Evolutionary conservation across 2,113 vertebrate genomes (phyloP), one percentile per base, ranked within the genome.

Genomic region (Chionodraco myersi): DNA sequence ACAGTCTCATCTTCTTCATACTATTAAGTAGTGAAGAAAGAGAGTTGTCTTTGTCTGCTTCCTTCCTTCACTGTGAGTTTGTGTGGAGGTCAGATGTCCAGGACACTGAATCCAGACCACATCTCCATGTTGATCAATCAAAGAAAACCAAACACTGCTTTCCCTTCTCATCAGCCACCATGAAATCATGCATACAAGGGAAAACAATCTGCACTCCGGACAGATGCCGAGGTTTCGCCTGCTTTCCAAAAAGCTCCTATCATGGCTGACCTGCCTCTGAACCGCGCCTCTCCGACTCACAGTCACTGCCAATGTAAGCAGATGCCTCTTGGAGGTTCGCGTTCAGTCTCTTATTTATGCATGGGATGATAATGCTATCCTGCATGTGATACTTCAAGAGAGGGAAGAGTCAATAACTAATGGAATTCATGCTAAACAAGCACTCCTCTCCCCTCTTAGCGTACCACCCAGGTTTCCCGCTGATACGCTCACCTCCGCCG

Each of bases 271-370:
- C 91, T 11, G 30, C 64, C 68, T 53, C 80, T 94, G 92, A 94
- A 93, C 92, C 90, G 65, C 83, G 77, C 57, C 14, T 18, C 82
- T 86, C 88, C 18, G 79, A 83, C 84, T 80, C 76, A 16, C 3
- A 65, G 49, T 3, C 73, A 13, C 77, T 87, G 91, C 91, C 91
- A 92, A 87, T 80, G 85, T 92, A 91, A 93, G 90, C 91, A 92
- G 90, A 90, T 82, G 80, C 87, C 89, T 87, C 83, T 68, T 83
- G 45, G 1, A 82, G 79, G 69, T 88, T 87, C 45, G 75, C 82
- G 81, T 85, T 85, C 75, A 53, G 54, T 30, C 72, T 83, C 84
- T 87, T 86, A 89, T 88, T 90, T 86, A 88, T 83, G 86, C 86
- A 78, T 68, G 84, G 81, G 83, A 70, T 84, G 89, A 92, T 88